phyloP scores from a whole-genome alignment of 2,888 invertebrate species.

The Zele albiditarsus region DNA sequence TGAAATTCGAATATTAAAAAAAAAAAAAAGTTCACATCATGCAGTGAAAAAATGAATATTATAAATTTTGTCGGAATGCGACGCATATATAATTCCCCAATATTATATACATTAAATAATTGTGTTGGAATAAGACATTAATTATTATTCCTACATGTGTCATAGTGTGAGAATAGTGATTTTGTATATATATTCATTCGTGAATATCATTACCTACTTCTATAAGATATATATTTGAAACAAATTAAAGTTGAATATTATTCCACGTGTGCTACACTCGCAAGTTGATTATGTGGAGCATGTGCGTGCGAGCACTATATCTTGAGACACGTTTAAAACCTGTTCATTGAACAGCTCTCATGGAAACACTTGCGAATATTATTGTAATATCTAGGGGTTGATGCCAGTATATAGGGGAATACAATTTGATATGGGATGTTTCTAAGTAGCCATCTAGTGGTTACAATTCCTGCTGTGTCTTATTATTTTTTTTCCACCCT shows the following conservation, averaged over 20 bases:
- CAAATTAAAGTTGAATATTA: constrained; percentile 59
- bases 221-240: constrained; percentile 50
- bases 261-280: neutral
- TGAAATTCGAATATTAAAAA: too few relatives aligned
- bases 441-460: constrained; percentile 67
- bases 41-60: too few relatives aligned
- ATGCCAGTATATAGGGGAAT: constrained; percentile 42
- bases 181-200: too few relatives aligned
- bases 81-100: too few relatives aligned
- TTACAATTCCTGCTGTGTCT: constrained; percentile 37
- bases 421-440: constrained; percentile 60
- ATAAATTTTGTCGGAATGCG: too few relatives aligned
- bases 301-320: constrained; percentile 7
- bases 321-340: constrained; percentile 52
- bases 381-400: constrained; percentile 49
- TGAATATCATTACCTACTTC: too few relatives aligned
- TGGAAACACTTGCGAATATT: constrained; percentile 59
- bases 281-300: constrained; percentile 1
- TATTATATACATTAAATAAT: too few relatives aligned
- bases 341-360: constrained; percentile 55
- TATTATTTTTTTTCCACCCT: constrained; percentile 35
- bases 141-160: too few relatives aligned
- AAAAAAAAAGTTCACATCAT: too few relatives aligned
- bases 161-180: too few relatives aligned
- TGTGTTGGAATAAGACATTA: too few relatives aligned